Evolutionary conservation across 2,113 vertebrate species (phyloP).

Genomic region (Sprattus sprattus): DNA sequence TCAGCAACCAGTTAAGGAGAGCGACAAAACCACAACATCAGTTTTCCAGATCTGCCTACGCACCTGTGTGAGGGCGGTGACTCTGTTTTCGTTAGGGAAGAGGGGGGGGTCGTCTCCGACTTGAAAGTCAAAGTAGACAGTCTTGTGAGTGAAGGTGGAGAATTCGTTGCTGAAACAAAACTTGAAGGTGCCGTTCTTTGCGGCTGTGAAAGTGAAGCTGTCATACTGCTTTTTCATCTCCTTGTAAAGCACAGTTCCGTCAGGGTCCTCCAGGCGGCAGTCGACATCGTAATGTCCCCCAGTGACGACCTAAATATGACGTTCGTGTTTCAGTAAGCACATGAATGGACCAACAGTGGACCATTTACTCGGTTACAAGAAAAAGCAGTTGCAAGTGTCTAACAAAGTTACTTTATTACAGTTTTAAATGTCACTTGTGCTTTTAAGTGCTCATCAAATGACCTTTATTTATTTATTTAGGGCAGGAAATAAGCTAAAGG

Average conservation of each 20-base stretch:
- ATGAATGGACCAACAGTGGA: neutral
- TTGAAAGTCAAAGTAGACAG: slow-evolving; percentile 97
- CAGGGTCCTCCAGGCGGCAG: slow-evolving; percentile 90
- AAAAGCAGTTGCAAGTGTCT: no score
- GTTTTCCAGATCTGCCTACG: slow-evolving; percentile 6
- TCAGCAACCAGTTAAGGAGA: no score
- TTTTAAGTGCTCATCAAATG: no score
- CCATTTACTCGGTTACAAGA: no score
- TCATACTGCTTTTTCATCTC: slow-evolving; percentile 99
- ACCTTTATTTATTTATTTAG: neutral
- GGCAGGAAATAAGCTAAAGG: neutral
- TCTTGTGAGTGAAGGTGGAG: slow-evolving; percentile 99
- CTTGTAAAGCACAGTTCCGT: slow-evolving; percentile 88
- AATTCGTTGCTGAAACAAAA: slow-evolving; percentile 99
- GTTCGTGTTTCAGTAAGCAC: neutral
- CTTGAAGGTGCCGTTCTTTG: slow-evolving; percentile 90
- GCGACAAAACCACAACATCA: no score
- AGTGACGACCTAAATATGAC: slow-evolving; percentile 84
- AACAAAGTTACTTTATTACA: no score
- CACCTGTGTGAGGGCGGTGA: slow-evolving; percentile 96
- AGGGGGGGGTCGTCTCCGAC: slow-evolving; percentile 96
- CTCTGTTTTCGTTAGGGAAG: slow-evolving; percentile 95
- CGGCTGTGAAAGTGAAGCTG: slow-evolving; percentile 93
- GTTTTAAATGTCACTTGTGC: no score
- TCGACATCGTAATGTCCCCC: slow-evolving; percentile 98